Evolutionary conservation across 2,797 vertebrate genomes (phyloP).

Genomic region (Pithecia hirsuta): DNA sequence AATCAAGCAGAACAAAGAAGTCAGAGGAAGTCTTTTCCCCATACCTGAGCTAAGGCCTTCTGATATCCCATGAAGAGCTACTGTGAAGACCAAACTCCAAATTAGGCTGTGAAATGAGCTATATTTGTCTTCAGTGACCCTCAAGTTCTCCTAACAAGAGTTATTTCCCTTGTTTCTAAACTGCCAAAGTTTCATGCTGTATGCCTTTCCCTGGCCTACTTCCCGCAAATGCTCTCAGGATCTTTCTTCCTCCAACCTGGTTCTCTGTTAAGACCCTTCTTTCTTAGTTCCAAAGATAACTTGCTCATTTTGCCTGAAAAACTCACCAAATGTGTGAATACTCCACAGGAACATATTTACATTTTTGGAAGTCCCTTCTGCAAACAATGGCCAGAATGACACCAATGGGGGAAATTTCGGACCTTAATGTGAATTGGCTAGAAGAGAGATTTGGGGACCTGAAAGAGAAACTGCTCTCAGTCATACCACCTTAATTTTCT

Average conservation of each 20-base stretch:
- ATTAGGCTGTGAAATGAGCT: background rate
- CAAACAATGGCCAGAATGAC: background rate
- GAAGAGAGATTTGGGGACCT: background rate
- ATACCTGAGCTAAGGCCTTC: background rate
- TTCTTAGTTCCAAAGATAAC: background rate
- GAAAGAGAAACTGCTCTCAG: background rate
- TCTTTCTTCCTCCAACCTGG: background rate
- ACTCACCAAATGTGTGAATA: background rate
- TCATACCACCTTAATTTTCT: background rate
- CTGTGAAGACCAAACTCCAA: background rate
- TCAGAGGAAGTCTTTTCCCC: background rate
- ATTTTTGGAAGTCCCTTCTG: background rate
- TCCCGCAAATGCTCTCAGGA: background rate
- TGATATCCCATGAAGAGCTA: background rate
- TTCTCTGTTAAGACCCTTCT: background rate
- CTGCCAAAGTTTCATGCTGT: background rate
- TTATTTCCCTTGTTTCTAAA: background rate
- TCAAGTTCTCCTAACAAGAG: background rate
- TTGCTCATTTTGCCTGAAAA: background rate
- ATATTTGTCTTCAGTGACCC: background rate
- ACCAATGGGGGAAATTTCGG: background rate
- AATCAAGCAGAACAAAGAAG: background rate
- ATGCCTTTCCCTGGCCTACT: background rate
- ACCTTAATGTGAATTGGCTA: constrained; percentile 1
- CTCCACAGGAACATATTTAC: background rate